phyloP scores from a whole-genome alignment of 2,113 vertebrate species.

The Cyprinus carpio region DNA sequence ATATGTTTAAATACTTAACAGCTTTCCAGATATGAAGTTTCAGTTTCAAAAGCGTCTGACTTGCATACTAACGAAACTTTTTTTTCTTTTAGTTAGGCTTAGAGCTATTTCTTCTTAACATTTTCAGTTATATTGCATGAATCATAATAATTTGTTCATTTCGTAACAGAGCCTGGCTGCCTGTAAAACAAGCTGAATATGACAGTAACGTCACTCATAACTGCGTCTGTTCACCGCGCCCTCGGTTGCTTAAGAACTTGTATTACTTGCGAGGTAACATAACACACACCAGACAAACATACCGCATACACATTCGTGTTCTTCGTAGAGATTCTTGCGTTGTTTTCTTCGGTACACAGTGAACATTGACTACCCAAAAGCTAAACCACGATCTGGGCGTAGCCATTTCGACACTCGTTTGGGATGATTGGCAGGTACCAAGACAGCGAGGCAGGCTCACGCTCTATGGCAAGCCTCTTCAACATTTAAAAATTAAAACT shows the following conservation, averaged over 20 bases:
- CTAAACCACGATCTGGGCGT: conserved; percentile 44
- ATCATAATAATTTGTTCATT: background rate
- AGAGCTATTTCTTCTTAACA: background rate
- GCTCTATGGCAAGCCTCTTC: conserved; percentile 53
- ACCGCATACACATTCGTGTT: background rate
- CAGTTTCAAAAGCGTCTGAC: background rate
- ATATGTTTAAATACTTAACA: background rate
- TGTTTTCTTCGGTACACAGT: background rate
- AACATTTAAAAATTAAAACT: background rate
- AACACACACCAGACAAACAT: background rate
- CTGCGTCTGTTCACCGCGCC: background rate
- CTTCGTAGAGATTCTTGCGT: background rate
- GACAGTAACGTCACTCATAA: background rate
- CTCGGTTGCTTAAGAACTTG: background rate
- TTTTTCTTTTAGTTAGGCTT: background rate
- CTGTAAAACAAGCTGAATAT: background rate
- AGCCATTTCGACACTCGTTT: background rate
- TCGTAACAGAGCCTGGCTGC: background rate
- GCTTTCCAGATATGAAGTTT: background rate
- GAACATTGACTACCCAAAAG: background rate
- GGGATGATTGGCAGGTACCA: conserved; percentile 69
- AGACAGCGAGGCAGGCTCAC: conserved; percentile 73
- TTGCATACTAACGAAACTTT: background rate
- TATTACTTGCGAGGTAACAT: background rate
- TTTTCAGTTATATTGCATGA: background rate